Evolutionary conservation across 1,140 invertebrate species (phyloP).

Genomic region (Papilio helenus): DNA sequence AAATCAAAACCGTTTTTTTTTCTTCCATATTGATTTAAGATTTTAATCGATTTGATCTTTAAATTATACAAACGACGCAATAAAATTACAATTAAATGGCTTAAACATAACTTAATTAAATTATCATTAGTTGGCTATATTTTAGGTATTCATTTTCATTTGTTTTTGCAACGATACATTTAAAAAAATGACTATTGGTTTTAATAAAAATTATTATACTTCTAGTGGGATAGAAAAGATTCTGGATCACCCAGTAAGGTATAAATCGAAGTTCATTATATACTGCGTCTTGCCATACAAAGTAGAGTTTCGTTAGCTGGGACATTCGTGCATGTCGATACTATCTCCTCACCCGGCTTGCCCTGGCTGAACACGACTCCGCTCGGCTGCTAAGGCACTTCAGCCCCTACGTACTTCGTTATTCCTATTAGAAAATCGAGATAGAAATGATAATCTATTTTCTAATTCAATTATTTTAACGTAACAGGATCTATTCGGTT

Average conservation of each 20-base stretch:
- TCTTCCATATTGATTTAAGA: not conserved
- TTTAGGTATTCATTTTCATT: not conserved
- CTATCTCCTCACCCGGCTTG: constrained; percentile 72
- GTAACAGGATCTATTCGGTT: not conserved
- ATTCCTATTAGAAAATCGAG: constrained; percentile 11
- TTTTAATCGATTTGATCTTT: not conserved
- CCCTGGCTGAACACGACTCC: constrained; percentile 66
- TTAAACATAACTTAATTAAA: not conserved
- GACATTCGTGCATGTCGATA: constrained; percentile 63
- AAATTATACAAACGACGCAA: constrained; percentile 5
- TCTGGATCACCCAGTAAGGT: not conserved
- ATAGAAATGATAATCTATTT: constrained; percentile 14
- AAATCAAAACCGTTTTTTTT: not conserved
- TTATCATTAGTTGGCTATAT: not conserved
- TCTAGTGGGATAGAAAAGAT: not conserved
- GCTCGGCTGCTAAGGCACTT: constrained; percentile 5
- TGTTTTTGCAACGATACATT: not conserved
- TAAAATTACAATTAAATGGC: not conserved
- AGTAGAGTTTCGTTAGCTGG: constrained; percentile 45
- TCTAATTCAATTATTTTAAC: constrained; percentile 25
- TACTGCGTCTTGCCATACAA: constrained; percentile 33
- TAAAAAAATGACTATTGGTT: not conserved
- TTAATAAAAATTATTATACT: not conserved
- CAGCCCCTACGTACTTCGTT: constrained; percentile 24
- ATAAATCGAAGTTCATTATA: constrained; percentile 23